Evolutionary conservation across 2,888 invertebrate genomes (phyloP).

Genomic region (Limulus polyphemus): DNA sequence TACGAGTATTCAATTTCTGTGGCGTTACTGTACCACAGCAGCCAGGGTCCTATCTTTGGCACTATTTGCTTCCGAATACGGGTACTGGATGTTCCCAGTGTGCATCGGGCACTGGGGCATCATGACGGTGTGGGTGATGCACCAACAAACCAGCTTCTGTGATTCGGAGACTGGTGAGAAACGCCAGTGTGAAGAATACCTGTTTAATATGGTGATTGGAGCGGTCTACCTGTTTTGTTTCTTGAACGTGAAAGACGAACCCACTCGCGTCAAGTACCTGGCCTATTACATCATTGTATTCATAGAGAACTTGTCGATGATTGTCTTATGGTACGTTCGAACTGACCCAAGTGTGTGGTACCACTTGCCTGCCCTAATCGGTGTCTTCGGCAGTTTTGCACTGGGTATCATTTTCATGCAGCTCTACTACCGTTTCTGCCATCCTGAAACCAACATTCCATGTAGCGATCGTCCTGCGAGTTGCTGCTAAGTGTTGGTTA

Average conservation of each 20-base stretch:
- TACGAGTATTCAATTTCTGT: constrained; percentile 35
- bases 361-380: constrained; percentile 34
- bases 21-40: constrained; percentile 38
- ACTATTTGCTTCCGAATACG: constrained; percentile 37
- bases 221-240: constrained; percentile 76
- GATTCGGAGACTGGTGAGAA: constrained; percentile 29
- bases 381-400: constrained; percentile 31
- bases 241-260: constrained; percentile 64
- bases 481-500: too few species aligned
- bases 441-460: constrained; percentile 26
- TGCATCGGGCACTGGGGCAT: constrained; percentile 28
- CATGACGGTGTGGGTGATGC: constrained; percentile 29
- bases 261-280: constrained; percentile 48
- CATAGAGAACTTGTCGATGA: constrained; percentile 38
- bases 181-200: constrained; percentile 31
- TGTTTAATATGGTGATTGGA: constrained; percentile 52
- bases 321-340: constrained; percentile 38
- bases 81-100: constrained; percentile 27
- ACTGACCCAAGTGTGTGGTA: constrained; percentile 31
- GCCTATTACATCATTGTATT: constrained; percentile 39
- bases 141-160: constrained; percentile 32
- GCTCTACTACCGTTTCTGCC: constrained; percentile 34
- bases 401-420: constrained; percentile 31
- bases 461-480: too few species aligned
- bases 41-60: constrained; percentile 38